Evolutionary conservation across 2,797 vertebrate species (phyloP), one percentile per base, ranked within the genome.

Genomic region (Megalops cyprinoides): DNA sequence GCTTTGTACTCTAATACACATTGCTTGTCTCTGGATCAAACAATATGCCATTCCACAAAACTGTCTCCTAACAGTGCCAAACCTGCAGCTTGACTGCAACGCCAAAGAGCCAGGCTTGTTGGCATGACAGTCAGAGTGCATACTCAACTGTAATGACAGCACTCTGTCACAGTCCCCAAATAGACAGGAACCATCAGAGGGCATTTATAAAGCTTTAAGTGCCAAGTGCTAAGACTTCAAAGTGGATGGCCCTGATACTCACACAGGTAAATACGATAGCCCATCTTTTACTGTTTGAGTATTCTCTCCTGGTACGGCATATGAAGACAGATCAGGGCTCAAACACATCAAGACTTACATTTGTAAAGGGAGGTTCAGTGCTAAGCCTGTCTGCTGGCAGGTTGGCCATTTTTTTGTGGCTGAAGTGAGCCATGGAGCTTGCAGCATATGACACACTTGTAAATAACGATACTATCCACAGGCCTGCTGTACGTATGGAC

Each of bases 391-490:
- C 82, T 81, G 79, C 12, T 28, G 60, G 65, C 53, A 83, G 74
- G 51, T 74, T n/a, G 34, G 78, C 75, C 78, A 80, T 83, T 75
- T 83, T 83, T 46, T 80, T n/a, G 74, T 23, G 51, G 71, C 28
- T 58, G 76, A 9, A 73, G 49, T 46, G 60, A 51, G 34, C 58
- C 65, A 69, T 31, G 4, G 12, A 69, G 65, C 37, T 14, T 69
- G 28, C 31, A 9, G 25, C 65, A 69, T 1, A 31, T 69, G 65
- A 69, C 28, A 69, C 65, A 69, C 18, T 69, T 0, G 28, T 87
- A 51, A 0, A 90, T 83, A 10, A 85, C 28, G 12, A 76, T 81
- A 83, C 56, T 65, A 87, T 85, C 84, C 81, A 87, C 9, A 82
- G 56, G 0, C 86, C 81, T 14, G 83, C 85, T 23, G 77, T 4